Percentiles rank a stretch among this genome's conserved stretches.
Conservation (phyloP, 2,888 invertebrate genomes). For the Cantharis nigra region DNA sequence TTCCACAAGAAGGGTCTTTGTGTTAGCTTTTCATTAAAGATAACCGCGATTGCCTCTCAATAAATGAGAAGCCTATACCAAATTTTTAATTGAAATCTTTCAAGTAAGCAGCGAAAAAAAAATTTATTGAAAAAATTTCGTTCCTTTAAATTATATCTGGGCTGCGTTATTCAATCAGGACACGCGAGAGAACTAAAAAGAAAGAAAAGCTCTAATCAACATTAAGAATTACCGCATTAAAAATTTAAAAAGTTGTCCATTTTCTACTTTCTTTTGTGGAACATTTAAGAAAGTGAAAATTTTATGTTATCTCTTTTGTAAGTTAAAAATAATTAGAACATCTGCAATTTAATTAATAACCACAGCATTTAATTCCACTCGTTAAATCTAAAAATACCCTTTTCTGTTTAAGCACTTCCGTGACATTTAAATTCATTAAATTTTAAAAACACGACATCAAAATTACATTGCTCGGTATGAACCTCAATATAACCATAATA, state of each 20-base stretch:
- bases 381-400: conserved; percentile 3
- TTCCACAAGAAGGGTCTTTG: background rate
- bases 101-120: background rate
- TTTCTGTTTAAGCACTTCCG: background rate
- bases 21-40: background rate
- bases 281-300: background rate
- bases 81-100: background rate
- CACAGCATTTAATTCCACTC: background rate
- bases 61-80: background rate
- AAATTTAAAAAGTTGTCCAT: background rate
- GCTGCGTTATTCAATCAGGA: background rate
- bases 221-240: background rate
- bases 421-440: conserved; percentile 1
- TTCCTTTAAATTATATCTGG: background rate
- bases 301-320: background rate
- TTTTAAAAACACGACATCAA: background rate
- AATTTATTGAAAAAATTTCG: background rate
- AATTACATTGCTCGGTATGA: background rate
- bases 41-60: background rate
- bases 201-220: background rate
- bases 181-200: background rate
- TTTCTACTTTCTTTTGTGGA: background rate
- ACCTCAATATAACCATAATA: background rate
- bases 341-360: conserved; percentile 4
- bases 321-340: background rate